These are phyloP conservation scores for Mesopsocus fuscifrons DNA, from an alignment of 2,888 invertebrate species.

Conservation along the genomic window DNA sequence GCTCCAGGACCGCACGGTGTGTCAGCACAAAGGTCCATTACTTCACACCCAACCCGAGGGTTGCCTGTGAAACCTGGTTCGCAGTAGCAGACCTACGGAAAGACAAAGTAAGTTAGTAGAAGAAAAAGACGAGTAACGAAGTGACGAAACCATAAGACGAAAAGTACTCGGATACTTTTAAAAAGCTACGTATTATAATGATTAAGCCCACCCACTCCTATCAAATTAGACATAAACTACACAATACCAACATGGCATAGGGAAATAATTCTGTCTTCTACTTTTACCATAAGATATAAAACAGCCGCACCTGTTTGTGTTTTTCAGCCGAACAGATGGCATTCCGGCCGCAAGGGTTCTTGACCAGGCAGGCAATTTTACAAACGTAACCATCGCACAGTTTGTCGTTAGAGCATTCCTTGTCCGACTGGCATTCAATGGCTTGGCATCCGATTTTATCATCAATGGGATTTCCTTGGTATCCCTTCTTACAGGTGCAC, in stretches of 20 bases:
- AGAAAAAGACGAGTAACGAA: too few relatives aligned
- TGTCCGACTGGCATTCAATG: constrained; percentile 51
- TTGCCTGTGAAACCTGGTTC: constrained; percentile 77
- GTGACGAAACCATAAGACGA: too few relatives aligned
- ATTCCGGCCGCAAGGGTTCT: constrained; percentile 71
- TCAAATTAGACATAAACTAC: background rate
- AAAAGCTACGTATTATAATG: too few relatives aligned
- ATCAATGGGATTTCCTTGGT: constrained; percentile 50
- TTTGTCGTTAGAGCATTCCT: constrained; percentile 64
- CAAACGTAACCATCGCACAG: constrained; percentile 66
- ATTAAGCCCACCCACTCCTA: background rate
- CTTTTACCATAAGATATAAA: too few relatives aligned
- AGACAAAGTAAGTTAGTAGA: too few relatives aligned
- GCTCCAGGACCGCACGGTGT: constrained; percentile 66
- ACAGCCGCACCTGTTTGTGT: constrained; percentile 51
- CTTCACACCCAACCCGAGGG: constrained; percentile 45
- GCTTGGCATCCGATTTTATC: constrained; percentile 60
- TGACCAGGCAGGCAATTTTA: constrained; percentile 64
- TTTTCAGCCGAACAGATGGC: constrained; percentile 69
- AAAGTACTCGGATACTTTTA: too few relatives aligned
- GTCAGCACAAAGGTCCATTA: constrained; percentile 60
- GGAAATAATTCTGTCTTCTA: constrained; percentile 20
- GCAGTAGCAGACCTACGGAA: too few relatives aligned
- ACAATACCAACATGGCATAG: background rate
- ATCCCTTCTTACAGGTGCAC: constrained; percentile 62